Percentiles rank a stretch among this genome's conserved stretches.
These are phyloP conservation scores for Chiloscyllium plagiosum DNA, from an alignment of 2,113 vertebrate species.

Conservation along the genomic window DNA sequence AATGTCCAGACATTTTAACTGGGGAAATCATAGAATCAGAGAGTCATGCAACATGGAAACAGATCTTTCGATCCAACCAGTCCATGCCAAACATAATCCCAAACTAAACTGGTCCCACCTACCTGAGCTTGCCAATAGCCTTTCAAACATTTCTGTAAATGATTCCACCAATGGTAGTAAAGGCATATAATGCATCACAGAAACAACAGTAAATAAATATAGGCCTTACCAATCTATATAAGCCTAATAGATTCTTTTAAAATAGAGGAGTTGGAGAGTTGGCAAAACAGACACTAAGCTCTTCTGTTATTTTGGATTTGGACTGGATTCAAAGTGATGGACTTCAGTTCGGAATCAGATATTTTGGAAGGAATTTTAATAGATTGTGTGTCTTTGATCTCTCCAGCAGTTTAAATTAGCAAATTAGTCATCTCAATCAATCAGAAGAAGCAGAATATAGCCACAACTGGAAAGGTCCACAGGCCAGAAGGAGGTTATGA, in stretches of 20 bases:
- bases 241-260: not conserved
- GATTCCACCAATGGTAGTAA: not conserved
- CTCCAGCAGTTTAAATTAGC: not conserved
- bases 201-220: not conserved
- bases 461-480: not conserved
- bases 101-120: too few relatives aligned
- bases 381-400: not conserved
- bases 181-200: not conserved
- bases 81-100: too few relatives aligned
- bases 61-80: too few relatives aligned
- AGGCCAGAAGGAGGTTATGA: not conserved
- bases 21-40: not conserved
- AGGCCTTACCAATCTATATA: not conserved
- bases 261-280: not conserved
- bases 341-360: not conserved
- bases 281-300: too few relatives aligned
- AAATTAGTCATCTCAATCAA: not conserved
- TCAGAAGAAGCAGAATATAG: not conserved
- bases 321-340: not conserved
- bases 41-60: too few relatives aligned
- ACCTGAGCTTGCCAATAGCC: too few relatives aligned
- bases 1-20: not conserved
- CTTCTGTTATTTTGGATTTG: not conserved
- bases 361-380: not conserved
- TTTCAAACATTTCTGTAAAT: not conserved